Evolutionary conservation across 2,797 vertebrate genomes (phyloP).

Genomic region (Salarias fasciatus): DNA sequence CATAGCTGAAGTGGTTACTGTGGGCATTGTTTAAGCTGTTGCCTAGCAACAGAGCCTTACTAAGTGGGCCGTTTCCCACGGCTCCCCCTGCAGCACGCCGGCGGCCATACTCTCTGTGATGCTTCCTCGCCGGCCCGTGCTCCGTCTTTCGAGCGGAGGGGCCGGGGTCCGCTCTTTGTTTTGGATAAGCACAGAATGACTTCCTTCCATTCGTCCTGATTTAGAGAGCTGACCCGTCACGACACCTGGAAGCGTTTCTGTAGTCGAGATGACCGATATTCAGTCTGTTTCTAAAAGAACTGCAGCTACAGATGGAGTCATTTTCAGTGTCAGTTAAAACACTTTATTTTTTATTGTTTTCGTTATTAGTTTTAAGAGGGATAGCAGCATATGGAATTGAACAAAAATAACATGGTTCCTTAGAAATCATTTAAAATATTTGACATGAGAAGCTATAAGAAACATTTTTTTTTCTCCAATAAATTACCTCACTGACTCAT

Average conservation of each 20-base stretch:
- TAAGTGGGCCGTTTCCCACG: conserved; percentile 74
- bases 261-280: conserved; percentile 5
- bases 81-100: conserved; percentile 25
- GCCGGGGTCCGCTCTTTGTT: conserved; percentile 47
- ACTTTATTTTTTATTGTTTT: too few relatives aligned
- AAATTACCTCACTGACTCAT: too few relatives aligned
- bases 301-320: neutral
- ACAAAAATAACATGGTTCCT: too few relatives aligned
- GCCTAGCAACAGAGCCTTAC: conserved; percentile 74
- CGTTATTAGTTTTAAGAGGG: too few relatives aligned
- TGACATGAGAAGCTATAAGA: too few relatives aligned
- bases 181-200: conserved; percentile 39
- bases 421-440: too few relatives aligned
- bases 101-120: conserved; percentile 19
- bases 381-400: too few relatives aligned
- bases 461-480: too few relatives aligned
- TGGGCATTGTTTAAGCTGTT: conserved; percentile 68
- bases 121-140: conserved; percentile 36
- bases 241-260: conserved; percentile 40
- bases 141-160: conserved; percentile 50
- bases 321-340: too few relatives aligned
- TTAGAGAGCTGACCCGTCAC: conserved; percentile 47
- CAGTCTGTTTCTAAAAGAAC: neutral
- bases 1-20: conserved; percentile 69
- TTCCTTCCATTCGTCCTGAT: conserved; percentile 40